A percentile compares a stretch with the other conserved stretches of the same genome.
phyloP scores from a whole-genome alignment of 2,113 vertebrate species.

The Clarias macrocephalus region DNA sequence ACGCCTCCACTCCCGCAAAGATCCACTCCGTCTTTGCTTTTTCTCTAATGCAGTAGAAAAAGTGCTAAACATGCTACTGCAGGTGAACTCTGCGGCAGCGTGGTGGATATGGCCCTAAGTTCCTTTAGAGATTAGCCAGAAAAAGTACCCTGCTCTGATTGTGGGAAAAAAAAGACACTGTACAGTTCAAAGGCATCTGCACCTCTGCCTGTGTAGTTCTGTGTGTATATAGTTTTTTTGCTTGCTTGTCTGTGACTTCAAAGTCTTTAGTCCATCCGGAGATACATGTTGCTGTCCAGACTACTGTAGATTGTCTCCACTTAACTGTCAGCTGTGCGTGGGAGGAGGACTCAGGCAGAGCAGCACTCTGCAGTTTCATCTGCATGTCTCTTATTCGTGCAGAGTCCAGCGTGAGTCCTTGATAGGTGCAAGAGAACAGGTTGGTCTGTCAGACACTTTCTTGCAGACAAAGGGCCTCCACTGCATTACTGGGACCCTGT shows the following conservation, averaged over 20 bases:
- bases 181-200: conserved; percentile 70
- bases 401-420: conserved; percentile 39
- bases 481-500: conserved; percentile 89
- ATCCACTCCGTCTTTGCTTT: conserved; percentile 49
- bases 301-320: conserved; percentile 44
- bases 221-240: conserved; percentile 46
- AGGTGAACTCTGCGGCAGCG: conserved; percentile 52
- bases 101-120: conserved; percentile 76
- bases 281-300: conserved; percentile 31
- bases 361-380: conserved; percentile 15
- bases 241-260: conserved; percentile 45
- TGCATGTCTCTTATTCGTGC: conserved; percentile 29
- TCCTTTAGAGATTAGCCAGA: conserved; percentile 72
- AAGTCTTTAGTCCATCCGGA: conserved; percentile 26
- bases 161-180: conserved; percentile 64
- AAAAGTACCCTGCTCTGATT: conserved; percentile 76
- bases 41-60: conserved; percentile 63
- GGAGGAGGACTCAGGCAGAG: conserved; percentile 2
- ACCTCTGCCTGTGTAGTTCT: conserved; percentile 47
- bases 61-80: conserved; percentile 57
- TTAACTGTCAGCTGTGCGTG: neutral
- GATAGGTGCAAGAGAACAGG: conserved; percentile 7
- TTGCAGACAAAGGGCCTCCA: conserved; percentile 87
- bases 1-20: conserved; percentile 34
- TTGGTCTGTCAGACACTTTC: conserved; percentile 79